Evolutionary conservation across 92 coral and sea anemone genomes (phyloP), one percentile per base, ranked within the genome.

Genomic region (Pocillopora meandrina): DNA sequence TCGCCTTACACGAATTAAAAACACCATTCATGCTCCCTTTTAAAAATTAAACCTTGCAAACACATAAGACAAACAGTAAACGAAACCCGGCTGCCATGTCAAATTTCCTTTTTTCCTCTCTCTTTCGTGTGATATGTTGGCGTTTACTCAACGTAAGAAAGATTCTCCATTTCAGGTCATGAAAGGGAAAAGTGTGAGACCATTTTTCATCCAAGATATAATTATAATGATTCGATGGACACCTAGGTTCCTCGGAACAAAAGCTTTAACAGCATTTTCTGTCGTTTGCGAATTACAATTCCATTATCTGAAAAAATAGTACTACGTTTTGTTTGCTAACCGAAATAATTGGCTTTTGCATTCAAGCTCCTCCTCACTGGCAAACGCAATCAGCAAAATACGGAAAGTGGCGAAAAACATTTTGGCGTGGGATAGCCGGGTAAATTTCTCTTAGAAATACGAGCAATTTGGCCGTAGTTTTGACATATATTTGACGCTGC

Each of bases 21-120:
- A 86, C 93, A 69, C 92, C 71, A 77, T 78, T 90, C 93, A 90
- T 59, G n/a, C 85, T 90, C 93, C 82, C 90, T 90, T 94, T 89
- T 94, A 94, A 92, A 94, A 94, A 94, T 92, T 94, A 90, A 94
- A 92, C 87, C 92, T 87, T 78, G 85, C 82, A 94, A 94, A 94
- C 95, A 89, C 74, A 26, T 69, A 90, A 92, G 57, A 82, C 94
- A 93, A 90, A 93, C 94, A 90, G 81, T 85, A 91, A 91, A 77
- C 85, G 83, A 76, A 77, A 67, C 79, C 75, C 77, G 65, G 67
- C 75, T 71, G 78, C 82, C 88, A 81, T 81, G 73, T 84, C 82
- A 77, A 86, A 82, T 90, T 86, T 82, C 75, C 33, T 86, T 78
- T 90, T 63, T 79, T 75, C 58, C 36, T 58, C 42, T 56, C 18